These are phyloP conservation scores for Vidua chalybeata DNA, from an alignment of 2,113 vertebrate species.

Conservation along the genomic window DNA sequence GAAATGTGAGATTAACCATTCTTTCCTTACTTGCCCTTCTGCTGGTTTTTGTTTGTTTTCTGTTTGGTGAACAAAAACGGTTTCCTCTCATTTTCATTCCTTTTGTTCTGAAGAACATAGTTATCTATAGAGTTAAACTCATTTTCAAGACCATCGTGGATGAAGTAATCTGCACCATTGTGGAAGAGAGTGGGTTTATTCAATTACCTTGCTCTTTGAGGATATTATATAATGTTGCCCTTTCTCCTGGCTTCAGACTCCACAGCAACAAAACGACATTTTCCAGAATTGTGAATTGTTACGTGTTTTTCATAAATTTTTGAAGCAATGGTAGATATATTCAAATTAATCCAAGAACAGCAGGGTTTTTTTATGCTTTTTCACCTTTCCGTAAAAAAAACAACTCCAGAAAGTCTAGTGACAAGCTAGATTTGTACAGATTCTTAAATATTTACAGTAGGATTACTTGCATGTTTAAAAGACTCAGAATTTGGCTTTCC, in stretches of 20 bases:
- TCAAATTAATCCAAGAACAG: neutral
- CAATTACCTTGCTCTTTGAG: neutral
- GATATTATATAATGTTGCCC: neutral
- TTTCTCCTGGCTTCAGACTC: neutral
- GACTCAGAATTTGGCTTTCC: neutral
- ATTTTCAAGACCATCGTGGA: neutral
- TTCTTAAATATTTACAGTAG: neutral
- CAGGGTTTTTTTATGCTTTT: neutral
- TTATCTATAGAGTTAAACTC: constrained; percentile 39
- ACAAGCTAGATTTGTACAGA: neutral
- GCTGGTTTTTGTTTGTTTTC: neutral
- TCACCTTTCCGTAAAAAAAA: neutral
- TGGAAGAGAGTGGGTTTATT: neutral
- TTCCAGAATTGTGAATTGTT: neutral
- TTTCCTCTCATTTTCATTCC: constrained; percentile 11
- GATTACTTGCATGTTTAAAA: neutral
- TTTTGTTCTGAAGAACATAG: constrained; percentile 12
- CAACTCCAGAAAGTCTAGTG: neutral
- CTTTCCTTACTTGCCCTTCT: neutral
- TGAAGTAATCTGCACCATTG: constrained; percentile 13
- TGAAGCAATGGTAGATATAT: neutral
- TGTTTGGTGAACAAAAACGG: neutral
- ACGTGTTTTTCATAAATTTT: neutral
- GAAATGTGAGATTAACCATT: constrained; percentile 36
- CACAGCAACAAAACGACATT: neutral